phyloP scores from a whole-genome alignment of 2,888 invertebrate genomes.

The Tholera decimalis region DNA sequence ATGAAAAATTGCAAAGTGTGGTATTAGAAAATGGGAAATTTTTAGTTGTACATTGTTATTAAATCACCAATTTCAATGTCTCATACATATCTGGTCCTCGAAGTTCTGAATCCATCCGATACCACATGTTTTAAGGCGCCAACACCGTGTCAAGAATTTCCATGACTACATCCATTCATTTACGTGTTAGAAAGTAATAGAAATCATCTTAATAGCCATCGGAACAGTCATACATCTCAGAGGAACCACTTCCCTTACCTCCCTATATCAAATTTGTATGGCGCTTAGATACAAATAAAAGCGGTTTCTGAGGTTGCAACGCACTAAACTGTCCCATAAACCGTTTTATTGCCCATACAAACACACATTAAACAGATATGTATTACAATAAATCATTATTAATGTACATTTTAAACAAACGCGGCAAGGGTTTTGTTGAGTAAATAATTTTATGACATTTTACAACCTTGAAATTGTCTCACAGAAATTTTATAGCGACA shows the following conservation, averaged over 20 bases:
- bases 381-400: slow-evolving; percentile 88
- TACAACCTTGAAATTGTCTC: slow-evolving; percentile 83
- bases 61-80: not conserved
- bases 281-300: slow-evolving; percentile 88
- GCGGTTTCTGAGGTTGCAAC: slow-evolving; percentile 83
- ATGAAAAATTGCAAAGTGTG: no score
- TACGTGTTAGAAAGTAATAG: slow-evolving; percentile 54
- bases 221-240: slow-evolving; percentile 59
- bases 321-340: slow-evolving; percentile 87
- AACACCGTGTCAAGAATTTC: slow-evolving; percentile 30
- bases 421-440: slow-evolving; percentile 80
- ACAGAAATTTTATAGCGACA: slow-evolving; percentile 81
- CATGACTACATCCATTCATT: slow-evolving; percentile 45
- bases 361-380: slow-evolving; percentile 88
- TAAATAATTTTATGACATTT: slow-evolving; percentile 87
- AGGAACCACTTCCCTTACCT: slow-evolving; percentile 70
- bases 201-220: slow-evolving; percentile 59
- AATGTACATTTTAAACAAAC: slow-evolving; percentile 85
- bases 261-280: slow-evolving; percentile 77
- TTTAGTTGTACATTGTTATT: no score
- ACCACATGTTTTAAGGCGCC: slow-evolving; percentile 31
- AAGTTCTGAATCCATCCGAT: not conserved
- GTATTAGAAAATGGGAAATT: no score
- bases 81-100: not conserved
- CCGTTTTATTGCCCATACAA: slow-evolving; percentile 86